phyloP scores from a whole-genome alignment of 2,888 invertebrate species.

The Rhabditoides inermis region DNA sequence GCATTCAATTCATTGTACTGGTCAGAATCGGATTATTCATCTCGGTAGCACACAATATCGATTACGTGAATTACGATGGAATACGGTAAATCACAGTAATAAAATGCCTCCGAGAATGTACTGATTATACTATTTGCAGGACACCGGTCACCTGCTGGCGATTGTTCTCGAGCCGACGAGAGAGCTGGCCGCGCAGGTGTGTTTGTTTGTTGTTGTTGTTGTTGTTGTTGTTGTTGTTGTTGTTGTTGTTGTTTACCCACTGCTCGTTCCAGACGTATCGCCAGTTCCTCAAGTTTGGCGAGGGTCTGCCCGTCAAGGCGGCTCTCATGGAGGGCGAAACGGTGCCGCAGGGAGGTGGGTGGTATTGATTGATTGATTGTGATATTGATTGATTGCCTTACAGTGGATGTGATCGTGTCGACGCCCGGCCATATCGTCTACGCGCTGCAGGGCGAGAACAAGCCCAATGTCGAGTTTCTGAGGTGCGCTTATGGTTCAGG shows the following conservation, averaged over 20 bases:
- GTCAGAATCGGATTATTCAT: too few relatives aligned
- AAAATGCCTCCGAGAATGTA: not conserved
- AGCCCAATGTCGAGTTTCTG: too few relatives aligned
- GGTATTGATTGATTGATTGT: not conserved
- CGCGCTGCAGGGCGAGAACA: too few relatives aligned
- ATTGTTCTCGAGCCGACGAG: conserved; percentile 83
- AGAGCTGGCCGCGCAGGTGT: conserved; percentile 79
- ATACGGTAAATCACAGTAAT: not conserved
- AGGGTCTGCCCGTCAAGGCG: conserved; percentile 14
- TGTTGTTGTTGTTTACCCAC: not conserved
- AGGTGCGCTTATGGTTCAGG: too few relatives aligned
- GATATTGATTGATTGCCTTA: conserved; percentile 6
- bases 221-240: too few relatives aligned
- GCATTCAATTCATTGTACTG: too few relatives aligned
- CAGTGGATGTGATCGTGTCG: conserved; percentile 76
- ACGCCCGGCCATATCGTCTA: conserved; percentile 86
- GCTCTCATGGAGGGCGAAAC: conserved; percentile 19
- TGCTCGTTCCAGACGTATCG: conserved; percentile 18
- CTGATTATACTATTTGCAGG: too few relatives aligned
- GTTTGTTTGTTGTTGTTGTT: not conserved
- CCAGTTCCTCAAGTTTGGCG: conserved; percentile 25
- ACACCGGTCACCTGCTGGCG: conserved; percentile 60
- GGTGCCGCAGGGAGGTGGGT: conserved; percentile 2
- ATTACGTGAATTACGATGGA: too few relatives aligned
- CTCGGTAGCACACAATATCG: too few relatives aligned